phyloP scores from a whole-genome alignment of 2,888 invertebrate genomes.

The Ernsta delagoae region DNA sequence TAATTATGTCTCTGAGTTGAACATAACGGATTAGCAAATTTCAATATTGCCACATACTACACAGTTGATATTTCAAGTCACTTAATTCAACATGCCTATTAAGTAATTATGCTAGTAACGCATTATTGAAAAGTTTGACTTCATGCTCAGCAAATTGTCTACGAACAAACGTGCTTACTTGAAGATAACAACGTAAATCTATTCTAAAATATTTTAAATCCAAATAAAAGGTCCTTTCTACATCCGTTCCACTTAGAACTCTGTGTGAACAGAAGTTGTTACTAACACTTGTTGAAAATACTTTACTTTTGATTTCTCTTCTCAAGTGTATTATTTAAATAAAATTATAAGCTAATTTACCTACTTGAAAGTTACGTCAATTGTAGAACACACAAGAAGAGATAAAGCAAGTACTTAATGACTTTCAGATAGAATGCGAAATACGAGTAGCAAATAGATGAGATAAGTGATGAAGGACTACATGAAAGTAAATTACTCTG shows the following conservation, averaged over 20 bases:
- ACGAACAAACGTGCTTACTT: not conserved
- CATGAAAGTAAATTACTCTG: no score
- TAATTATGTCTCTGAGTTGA: not conserved
- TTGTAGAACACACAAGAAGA: no score
- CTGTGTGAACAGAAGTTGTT: not conserved
- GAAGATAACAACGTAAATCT: not conserved
- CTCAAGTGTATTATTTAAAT: not conserved
- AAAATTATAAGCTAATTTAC: not conserved
- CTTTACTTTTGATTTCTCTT: not conserved
- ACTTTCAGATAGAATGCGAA: no score
- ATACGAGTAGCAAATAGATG: no score
- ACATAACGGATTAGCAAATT: conserved; percentile 12
- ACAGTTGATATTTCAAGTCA: conserved; percentile 6
- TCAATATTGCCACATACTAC: not conserved
- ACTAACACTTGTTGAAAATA: not conserved
- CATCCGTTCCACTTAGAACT: not conserved
- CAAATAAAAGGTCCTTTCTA: not conserved
- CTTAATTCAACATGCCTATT: conserved; percentile 19
- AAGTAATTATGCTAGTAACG: conserved; percentile 22
- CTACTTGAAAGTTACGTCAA: no score
- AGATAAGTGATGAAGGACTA: no score
- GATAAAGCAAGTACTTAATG: no score
- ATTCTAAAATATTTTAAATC: not conserved
- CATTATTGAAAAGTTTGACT: conserved; percentile 10
- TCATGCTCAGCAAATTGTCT: conserved; percentile 14